Conservation (phyloP, 2,113 vertebrate genomes). For the Lycocorax pyrrhopterus region DNA sequence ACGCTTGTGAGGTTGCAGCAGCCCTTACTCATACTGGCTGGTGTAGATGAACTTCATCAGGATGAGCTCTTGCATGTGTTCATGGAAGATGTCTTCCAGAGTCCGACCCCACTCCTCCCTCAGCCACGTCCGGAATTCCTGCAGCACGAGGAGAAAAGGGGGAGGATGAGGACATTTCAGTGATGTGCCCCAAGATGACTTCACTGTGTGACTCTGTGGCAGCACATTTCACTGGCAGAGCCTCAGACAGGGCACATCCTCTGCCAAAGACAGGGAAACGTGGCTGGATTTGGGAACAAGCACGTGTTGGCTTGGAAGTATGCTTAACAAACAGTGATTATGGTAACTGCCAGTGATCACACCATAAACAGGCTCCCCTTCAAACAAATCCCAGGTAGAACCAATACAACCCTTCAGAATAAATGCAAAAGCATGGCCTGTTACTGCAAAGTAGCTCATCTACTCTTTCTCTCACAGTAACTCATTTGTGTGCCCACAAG, state of each 20-base stretch:
- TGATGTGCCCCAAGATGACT: neutral
- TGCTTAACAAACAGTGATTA: fast-evolving
- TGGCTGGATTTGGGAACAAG: neutral
- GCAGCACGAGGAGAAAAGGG: neutral
- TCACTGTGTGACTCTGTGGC: neutral
- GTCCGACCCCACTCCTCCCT: conserved; percentile 97
- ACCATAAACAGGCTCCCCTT: neutral
- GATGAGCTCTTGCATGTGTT: conserved; percentile 99
- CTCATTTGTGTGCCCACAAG: neutral
- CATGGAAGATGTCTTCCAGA: conserved; percentile 96
- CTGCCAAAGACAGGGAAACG: neutral
- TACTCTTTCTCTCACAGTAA: neutral
- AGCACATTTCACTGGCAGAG: neutral
- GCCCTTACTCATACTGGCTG: conserved; percentile 94
- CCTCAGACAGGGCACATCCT: neutral
- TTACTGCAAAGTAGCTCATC: neutral
- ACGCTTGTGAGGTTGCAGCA: neutral
- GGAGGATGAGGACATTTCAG: neutral
- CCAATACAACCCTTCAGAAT: neutral
- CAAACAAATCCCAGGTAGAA: neutral
- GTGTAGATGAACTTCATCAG: conserved; percentile 99
- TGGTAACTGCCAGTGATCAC: neutral
- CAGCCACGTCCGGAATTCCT: conserved; percentile 98
- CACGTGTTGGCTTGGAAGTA: neutral
- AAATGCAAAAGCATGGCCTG: neutral